Base-by-base conservation (phyloP, 2,113 vertebrate genomes). In the Neomonachus schauinslandi region DNA sequence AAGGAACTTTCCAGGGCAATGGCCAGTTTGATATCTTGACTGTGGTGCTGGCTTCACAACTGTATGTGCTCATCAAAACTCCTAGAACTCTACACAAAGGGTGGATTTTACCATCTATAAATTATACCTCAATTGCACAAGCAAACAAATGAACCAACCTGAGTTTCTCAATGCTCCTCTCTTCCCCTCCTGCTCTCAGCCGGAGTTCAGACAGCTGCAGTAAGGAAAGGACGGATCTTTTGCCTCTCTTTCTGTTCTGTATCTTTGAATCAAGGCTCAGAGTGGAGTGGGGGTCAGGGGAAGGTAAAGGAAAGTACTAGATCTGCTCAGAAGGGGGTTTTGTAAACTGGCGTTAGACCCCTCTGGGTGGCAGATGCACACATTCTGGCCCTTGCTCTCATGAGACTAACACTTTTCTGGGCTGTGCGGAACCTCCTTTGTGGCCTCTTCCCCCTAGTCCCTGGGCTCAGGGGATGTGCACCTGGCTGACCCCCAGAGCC, bases 261-360 rank as follows among this genome's bases (percentile, higher is more conserved):
- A 4, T 80, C 28, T 89, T 69, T 28, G 42, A n/a, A 36, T 14
- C 7, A 11, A 8, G 59, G 42, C 12, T 72, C 33, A 18, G 39
- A 28, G 33, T 21, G 22, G 79, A 49, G 15, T 16, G 33, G 18
- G 16, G 22, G 0, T 39, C 0, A 0, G 3, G 39, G 59, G 59
- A 9, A 16, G 36, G 13, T 26, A 18, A 61, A 76, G 59, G 53
- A 51, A 87, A 28, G 36, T 28, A 33, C 55, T 36, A 33, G n/a
- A 28, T 39, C 42, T 16, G 5, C 46, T 82, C 2, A 2, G 39
- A 95, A 80, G 1, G 11, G 74, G 51, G 65, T 33, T 4, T 55
- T 39, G 31, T 81, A 49, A 81, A 39, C 9, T n/a, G 67, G 8
- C 9, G 10, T 82, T 61, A 61, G 85, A 89, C 63, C 5, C 24